phyloP scores from a whole-genome alignment of 2,888 invertebrate genomes.

The Idaea aversata region DNA sequence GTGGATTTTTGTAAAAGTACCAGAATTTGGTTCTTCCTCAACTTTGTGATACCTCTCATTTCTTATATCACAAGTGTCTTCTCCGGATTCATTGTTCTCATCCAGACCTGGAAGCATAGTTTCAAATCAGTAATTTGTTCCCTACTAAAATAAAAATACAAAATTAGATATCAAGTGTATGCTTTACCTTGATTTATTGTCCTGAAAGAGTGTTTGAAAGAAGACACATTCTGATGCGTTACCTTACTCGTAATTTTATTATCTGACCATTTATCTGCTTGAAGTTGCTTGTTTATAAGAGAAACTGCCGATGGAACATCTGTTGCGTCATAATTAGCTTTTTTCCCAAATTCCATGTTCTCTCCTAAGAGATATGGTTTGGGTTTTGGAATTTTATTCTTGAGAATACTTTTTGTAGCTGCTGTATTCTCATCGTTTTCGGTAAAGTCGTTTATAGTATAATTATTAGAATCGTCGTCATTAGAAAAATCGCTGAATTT shows the following conservation, averaged over 20 bases:
- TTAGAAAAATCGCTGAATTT: constrained; percentile 46
- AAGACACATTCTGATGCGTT: constrained; percentile 37
- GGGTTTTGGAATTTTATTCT: constrained; percentile 87
- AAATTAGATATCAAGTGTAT: constrained; percentile 5
- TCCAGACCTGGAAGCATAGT: constrained; percentile 32
- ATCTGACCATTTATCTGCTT: constrained; percentile 46
- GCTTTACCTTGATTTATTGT: constrained; percentile 55
- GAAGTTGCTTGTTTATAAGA: constrained; percentile 63
- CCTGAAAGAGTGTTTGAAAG: constrained; percentile 44
- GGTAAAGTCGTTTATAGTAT: constrained; percentile 47
- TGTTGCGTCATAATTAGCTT: constrained; percentile 36
- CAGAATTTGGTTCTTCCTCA: constrained; percentile 24
- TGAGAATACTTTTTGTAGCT: constrained; percentile 85
- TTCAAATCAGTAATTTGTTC: neutral
- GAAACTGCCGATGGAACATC: constrained; percentile 55
- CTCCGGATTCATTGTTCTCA: constrained; percentile 17
- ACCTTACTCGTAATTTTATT: constrained; percentile 41
- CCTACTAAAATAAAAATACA: neutral
- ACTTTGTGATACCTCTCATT: constrained; percentile 23
- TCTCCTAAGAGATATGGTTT: constrained; percentile 87
- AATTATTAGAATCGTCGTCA: constrained; percentile 35
- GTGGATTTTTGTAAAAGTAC: constrained; percentile 36
- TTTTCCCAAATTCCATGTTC: constrained; percentile 75
- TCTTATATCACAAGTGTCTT: constrained; percentile 20
- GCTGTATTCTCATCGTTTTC: constrained; percentile 75